Percentiles rank a stretch among this genome's conserved stretches.
Evolutionary conservation across 1,140 invertebrate genomes (phyloP).

Genomic region (Pachyrhynchus sulphureomaculatus): DNA sequence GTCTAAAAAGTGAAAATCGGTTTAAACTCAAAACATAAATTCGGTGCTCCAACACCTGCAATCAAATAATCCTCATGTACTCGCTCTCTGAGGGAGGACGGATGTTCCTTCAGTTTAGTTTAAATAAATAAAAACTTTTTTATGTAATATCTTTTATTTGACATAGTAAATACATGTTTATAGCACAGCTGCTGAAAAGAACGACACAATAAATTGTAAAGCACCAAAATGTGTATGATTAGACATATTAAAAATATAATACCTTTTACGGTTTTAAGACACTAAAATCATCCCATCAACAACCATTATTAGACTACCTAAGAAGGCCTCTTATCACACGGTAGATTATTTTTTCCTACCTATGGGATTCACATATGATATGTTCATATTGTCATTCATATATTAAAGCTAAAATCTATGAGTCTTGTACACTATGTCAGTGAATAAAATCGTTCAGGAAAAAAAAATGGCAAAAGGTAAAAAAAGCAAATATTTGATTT

Average conservation of each 20-base stretch:
- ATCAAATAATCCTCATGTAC: no score
- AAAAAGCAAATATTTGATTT: background rate
- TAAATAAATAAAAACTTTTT: no score
- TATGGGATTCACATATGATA: constrained; percentile 45
- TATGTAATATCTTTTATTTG: constrained; percentile 30
- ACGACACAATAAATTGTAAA: constrained; percentile 32
- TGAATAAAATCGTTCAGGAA: no score
- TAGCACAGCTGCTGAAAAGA: constrained; percentile 43
- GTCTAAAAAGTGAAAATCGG: no score
- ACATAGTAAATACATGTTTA: constrained; percentile 39
- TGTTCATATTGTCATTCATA: constrained; percentile 51
- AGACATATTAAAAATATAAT: constrained; percentile 34
- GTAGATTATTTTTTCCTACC: constrained; percentile 43
- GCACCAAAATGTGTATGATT: constrained; percentile 42
- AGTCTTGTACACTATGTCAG: constrained; percentile 27
- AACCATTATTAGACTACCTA: constrained; percentile 42
- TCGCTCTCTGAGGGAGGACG: no score
- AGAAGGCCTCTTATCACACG: constrained; percentile 50
- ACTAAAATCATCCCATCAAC: constrained; percentile 43
- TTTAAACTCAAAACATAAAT: no score
- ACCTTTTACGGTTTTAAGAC: constrained; percentile 43
- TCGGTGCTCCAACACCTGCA: no score
- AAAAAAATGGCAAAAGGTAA: constrained; percentile 9
- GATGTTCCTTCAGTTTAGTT: no score
- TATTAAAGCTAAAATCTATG: constrained; percentile 44